Conservation (phyloP, 1,140 invertebrate genomes). For the Caenorhabditis elegans region WBcel235 BX284605.5:6256501-6257000, state of each 20-base stretch:
- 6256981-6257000: background rate
- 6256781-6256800: background rate
- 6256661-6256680: conserved; percentile 1
- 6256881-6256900: background rate
- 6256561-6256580: too few relatives aligned
- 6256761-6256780: background rate
- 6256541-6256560: too few relatives aligned
- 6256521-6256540: too few relatives aligned
- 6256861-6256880: background rate
- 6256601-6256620: too few relatives aligned
- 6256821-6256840: background rate
- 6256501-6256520: too few relatives aligned
- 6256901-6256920: background rate
- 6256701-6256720: background rate
- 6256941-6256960: background rate
- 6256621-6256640: background rate
- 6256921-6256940: background rate
- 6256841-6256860: background rate
- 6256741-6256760: background rate
- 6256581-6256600: too few relatives aligned
- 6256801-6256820: background rate
- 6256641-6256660: conserved; percentile 10
- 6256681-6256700: background rate
- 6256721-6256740: background rate
- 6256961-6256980: background rate